Evolutionary conservation across 2,113 vertebrate species (phyloP), one percentile per base, ranked within the genome.

Genomic region (Daphoenositta chrysoptera): DNA sequence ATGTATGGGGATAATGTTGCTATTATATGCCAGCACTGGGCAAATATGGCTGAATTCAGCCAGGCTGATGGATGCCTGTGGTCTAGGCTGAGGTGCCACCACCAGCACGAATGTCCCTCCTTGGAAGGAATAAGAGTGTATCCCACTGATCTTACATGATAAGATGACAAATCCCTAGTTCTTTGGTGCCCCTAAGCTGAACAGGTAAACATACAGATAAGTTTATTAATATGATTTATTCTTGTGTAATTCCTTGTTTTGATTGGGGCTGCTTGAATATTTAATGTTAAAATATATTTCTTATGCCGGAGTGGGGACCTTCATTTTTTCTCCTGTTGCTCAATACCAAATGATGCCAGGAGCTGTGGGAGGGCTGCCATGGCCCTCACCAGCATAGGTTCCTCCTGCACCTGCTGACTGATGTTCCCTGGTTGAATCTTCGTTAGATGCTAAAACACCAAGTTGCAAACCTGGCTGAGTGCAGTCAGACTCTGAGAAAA

Each of bases 291-390:
- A 64, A 24, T 57, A 19, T 23, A 22, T 48, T 54, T 56, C 24
- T 48, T 60, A 24, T 75, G 44, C 50, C 2, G 0, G 10, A 8
- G 19, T 19, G 13, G 7, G 16, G 16, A 19, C 8, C 14, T 60
- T 40, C 1, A 39, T 50, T 83, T 78, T 35, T 84, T 23, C 3
- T 6, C 47, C 16, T 31, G 1, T 64, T 89, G 1, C 31, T 87
- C 42, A 72, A 7, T 15, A 13, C 3, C 0, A 0, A 39, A 8
- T 7, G 12, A 24, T 27, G 14, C n/a, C 30, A 23, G 15, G 24
- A 19, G 54, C 51, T 35, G 22, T 0, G 0, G 42, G 37, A 88
- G 15, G 10, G 31, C 24, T 82, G 20, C 27, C 2, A 1, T 40
- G 9, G 28, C 47, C 30, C 28, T 76, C 23, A 22, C 13, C 63